Evolutionary conservation across 2,888 invertebrate species (phyloP), one percentile per base, ranked within the genome.

Genomic region (Cryptosula pallasiana): DNA sequence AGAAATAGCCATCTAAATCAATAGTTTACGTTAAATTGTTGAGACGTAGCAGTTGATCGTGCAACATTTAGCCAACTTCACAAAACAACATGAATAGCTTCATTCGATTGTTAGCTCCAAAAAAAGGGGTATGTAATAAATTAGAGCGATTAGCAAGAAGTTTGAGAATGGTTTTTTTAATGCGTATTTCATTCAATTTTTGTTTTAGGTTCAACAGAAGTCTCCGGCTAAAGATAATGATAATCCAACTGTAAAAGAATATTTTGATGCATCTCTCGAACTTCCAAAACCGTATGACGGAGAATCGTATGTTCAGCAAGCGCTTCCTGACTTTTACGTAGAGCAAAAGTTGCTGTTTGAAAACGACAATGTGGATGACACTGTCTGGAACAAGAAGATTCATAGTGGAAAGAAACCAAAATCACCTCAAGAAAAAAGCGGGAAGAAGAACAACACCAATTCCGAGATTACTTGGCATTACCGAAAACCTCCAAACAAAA

Each of bases 381-480:
- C 5, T 25, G 13, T 63, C 2, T 63, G 63, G 63, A 32, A 63
- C 32, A 63, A 32, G 13, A 63, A 63, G n/a, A 3, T 63, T 5
- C 25, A 63, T 25, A 16, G 25, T 13, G 63, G 16, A 5, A 63
- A 63, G 32, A 63, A 27, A 27, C 16, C 63, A 5, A 25, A 63
- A 32, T 2, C 32, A 13, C 2, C 29, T 25, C 45, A 45, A 45
- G 45, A 20, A 5, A 63, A 63, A 63, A 27, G 32, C 32, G 27
- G 3, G 32, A 34, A 5, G 3, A 63, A 63, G 32, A 63, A 63
- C 9, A 16, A 27, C 2, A 13, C 9, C 5, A 25, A 55, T 55
- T 9, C 27, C 5, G 63, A 63, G 32, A 63, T 63, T 63, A 32
- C 29, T 32, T 63, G 63, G 63, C 63, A 63, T 63, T 63, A 63